Base-by-base conservation (phyloP, 1,140 invertebrate genomes). In the Sminthurinus signatus region DNA sequence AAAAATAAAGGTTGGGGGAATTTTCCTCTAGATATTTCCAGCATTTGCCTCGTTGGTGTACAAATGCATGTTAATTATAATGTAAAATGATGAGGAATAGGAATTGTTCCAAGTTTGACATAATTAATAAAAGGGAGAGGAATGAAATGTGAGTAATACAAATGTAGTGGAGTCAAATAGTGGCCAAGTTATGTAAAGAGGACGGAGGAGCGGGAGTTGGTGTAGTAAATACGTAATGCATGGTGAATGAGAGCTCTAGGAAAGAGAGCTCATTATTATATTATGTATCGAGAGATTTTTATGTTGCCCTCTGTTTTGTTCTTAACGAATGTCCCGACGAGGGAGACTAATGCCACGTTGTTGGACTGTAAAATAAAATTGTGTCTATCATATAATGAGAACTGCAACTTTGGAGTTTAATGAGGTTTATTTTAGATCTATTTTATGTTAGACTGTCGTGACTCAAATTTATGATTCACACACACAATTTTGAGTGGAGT, bases 401-500 rank as follows among this genome's bases (percentile, higher is more conserved):
- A 27, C 27, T 52, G 50, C n/a, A 27, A 14, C 25, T 25, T 52
- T 27, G 50, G 50, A 52, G 28, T 52, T 52, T 52, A 52, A 52
- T 52, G 50, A 52, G 50, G 50, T 52, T 52, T 52, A 52, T 52
- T 52, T 52, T 52, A 23, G 50, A 52, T 52, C 50, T 29, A 52
- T 52, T 52, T 52, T 52, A 52, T 52, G 50, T 52, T 52, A 25
- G 23, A 52, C n/a, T 52, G 50, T 52, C 50, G 50, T 52, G 23
- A 52, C 50, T 27, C 50, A 52, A 25, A 52, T 52, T 52, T 52
- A 52, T 52, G 50, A 52, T 52, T 52, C 23, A 52, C n/a, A n/a
- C n/a, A n/a, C n/a, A n/a, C 50, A 52, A 52, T 25, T 52, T 52
- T 52, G 27, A 52, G 50, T 29, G n/a, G n/a, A n/a, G n/a, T n/a